Percentiles rank a stretch among this genome's conserved stretches.
Evolutionary conservation across 1,140 invertebrate species (phyloP).

Genomic region (Nasonia giraulti): DNA sequence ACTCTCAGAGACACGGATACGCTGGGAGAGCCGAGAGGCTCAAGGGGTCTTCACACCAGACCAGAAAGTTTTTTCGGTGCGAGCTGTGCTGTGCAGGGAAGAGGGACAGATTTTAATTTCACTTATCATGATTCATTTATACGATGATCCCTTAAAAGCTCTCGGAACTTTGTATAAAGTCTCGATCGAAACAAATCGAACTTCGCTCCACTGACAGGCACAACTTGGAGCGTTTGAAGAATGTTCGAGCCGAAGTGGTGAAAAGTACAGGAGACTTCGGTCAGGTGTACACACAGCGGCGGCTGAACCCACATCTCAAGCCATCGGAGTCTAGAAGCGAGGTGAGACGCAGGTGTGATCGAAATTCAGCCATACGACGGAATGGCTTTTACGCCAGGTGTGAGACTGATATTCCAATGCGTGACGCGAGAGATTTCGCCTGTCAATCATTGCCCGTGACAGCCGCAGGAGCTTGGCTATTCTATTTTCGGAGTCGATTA

Average conservation of each 20-base stretch:
- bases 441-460: neutral
- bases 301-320: neutral
- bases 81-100: no score
- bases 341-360: neutral
- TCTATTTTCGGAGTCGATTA: neutral
- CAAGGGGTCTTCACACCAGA: constrained; percentile 10
- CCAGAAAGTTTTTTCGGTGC: no score
- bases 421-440: neutral
- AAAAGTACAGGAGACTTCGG: no score
- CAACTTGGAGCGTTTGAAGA: no score
- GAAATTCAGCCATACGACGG: neutral
- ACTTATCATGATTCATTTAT: no score
- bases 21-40: neutral
- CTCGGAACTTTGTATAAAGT: no score
- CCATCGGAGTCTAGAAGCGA: neutral
- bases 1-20: constrained; percentile 2
- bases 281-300: no score
- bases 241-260: no score
- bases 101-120: no score
- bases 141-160: no score
- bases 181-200: no score
- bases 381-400: neutral
- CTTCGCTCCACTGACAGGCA: no score
- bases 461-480: neutral
- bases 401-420: neutral